A percentile compares a stretch with the other conserved stretches of the same genome.
Conservation (phyloP, 2,113 vertebrate species). For the Drymodes brunneopygia region DNA sequence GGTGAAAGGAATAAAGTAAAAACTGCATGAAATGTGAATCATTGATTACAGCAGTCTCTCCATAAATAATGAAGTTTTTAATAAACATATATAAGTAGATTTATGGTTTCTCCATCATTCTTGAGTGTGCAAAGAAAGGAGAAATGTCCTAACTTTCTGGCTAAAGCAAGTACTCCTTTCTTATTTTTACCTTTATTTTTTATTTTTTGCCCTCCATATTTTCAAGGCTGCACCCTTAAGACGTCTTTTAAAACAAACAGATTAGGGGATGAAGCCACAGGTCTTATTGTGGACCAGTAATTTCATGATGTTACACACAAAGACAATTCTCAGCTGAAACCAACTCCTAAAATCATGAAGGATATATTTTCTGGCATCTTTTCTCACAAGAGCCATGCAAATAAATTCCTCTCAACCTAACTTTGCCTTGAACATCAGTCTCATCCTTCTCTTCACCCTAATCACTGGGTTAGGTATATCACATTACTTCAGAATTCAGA, state of each 20-base stretch:
- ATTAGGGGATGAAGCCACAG: background rate
- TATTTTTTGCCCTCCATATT: fast-evolving
- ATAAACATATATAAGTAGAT: background rate
- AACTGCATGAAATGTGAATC: background rate
- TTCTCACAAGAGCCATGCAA: background rate
- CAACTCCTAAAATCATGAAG: background rate
- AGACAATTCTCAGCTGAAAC: background rate
- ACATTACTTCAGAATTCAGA: background rate
- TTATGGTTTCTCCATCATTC: background rate
- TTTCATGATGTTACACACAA: background rate
- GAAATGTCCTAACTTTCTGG: background rate
- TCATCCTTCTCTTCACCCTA: background rate
- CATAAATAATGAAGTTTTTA: background rate
- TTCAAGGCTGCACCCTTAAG: background rate
- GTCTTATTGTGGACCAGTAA: background rate
- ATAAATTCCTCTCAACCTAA: background rate
- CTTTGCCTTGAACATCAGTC: background rate
- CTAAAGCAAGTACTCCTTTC: background rate
- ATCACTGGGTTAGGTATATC: background rate
- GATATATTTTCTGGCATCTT: background rate
- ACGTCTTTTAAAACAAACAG: background rate
- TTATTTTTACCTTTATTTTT: background rate
- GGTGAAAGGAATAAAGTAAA: background rate
- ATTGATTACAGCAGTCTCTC: background rate
- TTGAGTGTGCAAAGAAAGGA: background rate